Base-by-base conservation (phyloP, 2,888 invertebrate species). In the Ecdyonurus torrentis region DNA sequence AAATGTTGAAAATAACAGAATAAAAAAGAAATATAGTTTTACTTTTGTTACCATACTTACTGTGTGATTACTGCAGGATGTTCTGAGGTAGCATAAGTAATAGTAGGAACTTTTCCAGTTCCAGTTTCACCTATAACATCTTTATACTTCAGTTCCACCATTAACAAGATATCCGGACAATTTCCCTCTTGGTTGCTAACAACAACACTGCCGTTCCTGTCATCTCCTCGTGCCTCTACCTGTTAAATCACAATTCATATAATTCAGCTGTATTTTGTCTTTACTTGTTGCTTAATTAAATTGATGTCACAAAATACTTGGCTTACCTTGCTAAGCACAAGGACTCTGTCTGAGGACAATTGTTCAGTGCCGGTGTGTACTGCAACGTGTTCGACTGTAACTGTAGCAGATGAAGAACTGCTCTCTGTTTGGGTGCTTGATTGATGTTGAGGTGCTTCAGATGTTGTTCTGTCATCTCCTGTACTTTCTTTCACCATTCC, bases 81-180 rank as follows among this genome's bases (percentile, higher is more conserved):
- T 23, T 50, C 19, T 19, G 59, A 19, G 2, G 23, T 50, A 22
- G 52, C 62, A 24, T 58, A 63, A 25, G 59, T 59, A 24, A 63
- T 59, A 20, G 63, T 23, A 24, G 63, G 19, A 3, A 59, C 15
- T 15, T 10, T 50, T 2, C 52, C 52, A 20, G 23, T 10, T 15
- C 18, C 20, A n/a, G 62, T 62, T 25, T 61, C 25, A 3, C 64
- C 63, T 19, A 63, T 37, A 23, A 63, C 62, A 25, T 67, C 67
- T 59, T 66, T 66, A 60, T 69, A 69, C 58, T 70, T 70, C 3
- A 70, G 65, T 64, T 70, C 69, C 2, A 71, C 70, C 68, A 70
- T 70, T 5, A 71, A 65, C 20, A 71, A 65, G 61, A 69, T 68
- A 62, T 70, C 69, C 64, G 59, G 18, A 24, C 23, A 59, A 3